Percentiles rank a stretch among this genome's conserved stretches.
These are phyloP conservation scores for Zosterops hypoxanthus DNA, from an alignment of 2,113 vertebrate species.

Conservation along the genomic window DNA sequence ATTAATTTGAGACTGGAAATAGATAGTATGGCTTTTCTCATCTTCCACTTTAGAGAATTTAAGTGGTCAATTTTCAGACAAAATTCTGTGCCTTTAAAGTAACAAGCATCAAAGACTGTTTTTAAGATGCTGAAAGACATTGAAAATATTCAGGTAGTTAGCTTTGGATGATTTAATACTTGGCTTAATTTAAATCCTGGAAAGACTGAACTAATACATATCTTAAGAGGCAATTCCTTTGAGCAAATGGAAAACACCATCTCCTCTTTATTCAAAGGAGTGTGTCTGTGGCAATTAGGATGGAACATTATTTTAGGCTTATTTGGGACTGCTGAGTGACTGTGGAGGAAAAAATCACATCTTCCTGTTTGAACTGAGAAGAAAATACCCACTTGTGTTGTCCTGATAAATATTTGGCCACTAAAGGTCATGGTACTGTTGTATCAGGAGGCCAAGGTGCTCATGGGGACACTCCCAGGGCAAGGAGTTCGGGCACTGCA, in stretches of 20 bases:
- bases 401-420: not conserved
- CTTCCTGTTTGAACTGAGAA: not conserved
- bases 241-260: not conserved
- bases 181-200: constrained; percentile 44
- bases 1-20: not conserved
- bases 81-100: constrained; percentile 20
- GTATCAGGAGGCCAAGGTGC: not conserved
- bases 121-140: not conserved
- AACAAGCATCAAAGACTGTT: not conserved
- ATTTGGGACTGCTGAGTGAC: not conserved
- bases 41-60: not conserved
- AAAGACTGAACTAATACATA: not conserved
- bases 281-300: not conserved
- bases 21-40: not conserved
- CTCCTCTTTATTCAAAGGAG: not conserved
- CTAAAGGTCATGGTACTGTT: accelerated
- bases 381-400: accelerated
- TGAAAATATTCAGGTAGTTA: constrained; percentile 22
- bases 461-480: not conserved
- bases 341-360: not conserved
- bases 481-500: not conserved
- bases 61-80: constrained; percentile 17
- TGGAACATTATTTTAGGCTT: not conserved
- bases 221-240: constrained; percentile 19
- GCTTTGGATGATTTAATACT: constrained; percentile 25